Evolutionary conservation across 2,888 invertebrate species (phyloP).

Genomic region (Carabus problematicus): DNA sequence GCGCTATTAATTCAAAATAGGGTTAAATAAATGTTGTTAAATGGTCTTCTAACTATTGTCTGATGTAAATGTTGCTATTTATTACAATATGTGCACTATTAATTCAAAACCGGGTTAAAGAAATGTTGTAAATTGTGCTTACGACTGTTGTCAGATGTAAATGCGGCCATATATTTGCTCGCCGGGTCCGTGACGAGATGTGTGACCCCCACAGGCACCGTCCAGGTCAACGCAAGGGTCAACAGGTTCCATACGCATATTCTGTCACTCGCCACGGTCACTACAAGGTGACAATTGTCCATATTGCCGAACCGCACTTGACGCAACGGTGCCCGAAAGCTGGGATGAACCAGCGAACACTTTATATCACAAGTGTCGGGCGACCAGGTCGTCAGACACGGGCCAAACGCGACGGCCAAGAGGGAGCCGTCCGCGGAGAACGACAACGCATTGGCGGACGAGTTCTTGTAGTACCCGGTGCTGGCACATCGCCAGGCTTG

Average conservation of each 20-base stretch:
- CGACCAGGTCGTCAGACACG: slow-evolving; percentile 74
- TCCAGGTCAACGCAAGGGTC: slow-evolving; percentile 74
- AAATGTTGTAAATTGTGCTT: slow-evolving; percentile 57
- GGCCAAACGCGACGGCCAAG: slow-evolving; percentile 72
- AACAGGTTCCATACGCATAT: slow-evolving; percentile 77
- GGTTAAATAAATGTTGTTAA: too few species aligned
- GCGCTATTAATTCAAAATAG: too few species aligned
- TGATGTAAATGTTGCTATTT: too few species aligned
- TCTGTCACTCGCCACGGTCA: slow-evolving; percentile 65
- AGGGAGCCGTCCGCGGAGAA: slow-evolving; percentile 82
- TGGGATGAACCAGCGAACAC: slow-evolving; percentile 62
- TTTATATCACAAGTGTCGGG: slow-evolving; percentile 66
- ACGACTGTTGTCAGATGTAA: slow-evolving; percentile 71
- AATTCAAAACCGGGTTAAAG: too few species aligned
- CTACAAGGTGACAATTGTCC: slow-evolving; percentile 65
- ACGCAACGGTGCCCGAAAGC: slow-evolving; percentile 44
- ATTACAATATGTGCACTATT: too few species aligned
- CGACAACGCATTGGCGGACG: slow-evolving; percentile 64
- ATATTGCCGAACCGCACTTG: slow-evolving; percentile 67
- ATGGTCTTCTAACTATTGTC: slow-evolving; percentile 71
- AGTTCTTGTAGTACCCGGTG: slow-evolving; percentile 68
- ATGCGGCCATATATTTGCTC: slow-evolving; percentile 72
- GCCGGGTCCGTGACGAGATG: slow-evolving; percentile 67
- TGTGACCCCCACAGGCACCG: slow-evolving; percentile 63
- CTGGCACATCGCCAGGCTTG: slow-evolving; percentile 72